Evolutionary conservation across 2,888 invertebrate species (phyloP), one percentile per base, ranked within the genome.

Genomic region (Platerodrilus igneus): DNA sequence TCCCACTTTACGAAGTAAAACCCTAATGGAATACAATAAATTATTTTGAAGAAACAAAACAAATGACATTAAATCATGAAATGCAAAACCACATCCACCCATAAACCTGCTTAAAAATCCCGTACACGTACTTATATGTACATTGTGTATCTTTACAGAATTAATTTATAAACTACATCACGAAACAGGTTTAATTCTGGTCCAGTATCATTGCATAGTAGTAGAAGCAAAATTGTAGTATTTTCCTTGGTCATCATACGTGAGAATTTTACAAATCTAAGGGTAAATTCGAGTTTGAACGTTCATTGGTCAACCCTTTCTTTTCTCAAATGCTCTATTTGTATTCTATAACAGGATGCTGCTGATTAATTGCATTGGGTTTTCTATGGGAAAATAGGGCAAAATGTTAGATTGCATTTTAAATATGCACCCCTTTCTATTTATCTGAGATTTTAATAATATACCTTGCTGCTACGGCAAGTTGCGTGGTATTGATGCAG

Each of bases 341-440:
- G 26, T 44, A 40, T 37, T 31, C 35, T 34, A 29, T 38, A 32
- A 36, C 32, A 28, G 40, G 31, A 32, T 31, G 35, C 39, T 44
- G 44, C 39, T 44, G 44, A 44, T 44, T 44, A 44, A 44, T 44
- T 44, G 40, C 44, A 35, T 37, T 42, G 34, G 41, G 37, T 20
- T 14, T 17, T 11, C 32, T 39, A 44, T 44, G 44, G 44, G 44
- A 44, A 44, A 44, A 38, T 36, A 25, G 39, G 39, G 39, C 39
- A 44, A 40, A 31, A 29, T 25, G 17, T 27, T 7, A 9, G 9
- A n/a, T 9, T 9, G 25, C 33, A 4, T 15, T 27, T 25, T 38
- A 16, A 37, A 28, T 38, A 43, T 43, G 44, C 44, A 44, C 44
- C 44, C 44, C 27, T 19, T 18, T 31, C n/a, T 19, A 19, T n/a